Conservation (phyloP, 2,888 invertebrate genomes). For the Eudemis profundana region DNA sequence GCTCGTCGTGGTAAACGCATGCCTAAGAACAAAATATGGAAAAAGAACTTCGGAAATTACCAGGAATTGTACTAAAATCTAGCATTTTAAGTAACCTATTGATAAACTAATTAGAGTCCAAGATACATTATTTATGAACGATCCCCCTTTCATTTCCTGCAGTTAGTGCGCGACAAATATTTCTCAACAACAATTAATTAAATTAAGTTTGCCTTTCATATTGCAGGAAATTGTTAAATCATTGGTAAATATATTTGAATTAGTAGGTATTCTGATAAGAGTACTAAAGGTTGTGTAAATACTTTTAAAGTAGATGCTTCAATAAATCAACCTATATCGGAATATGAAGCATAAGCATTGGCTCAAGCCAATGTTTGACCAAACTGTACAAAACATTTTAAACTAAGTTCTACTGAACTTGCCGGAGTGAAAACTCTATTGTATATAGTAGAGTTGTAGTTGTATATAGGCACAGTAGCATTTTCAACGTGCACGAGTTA, state of each 20-base stretch:
- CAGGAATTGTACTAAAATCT: slow-evolving; percentile 6
- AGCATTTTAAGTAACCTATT: neutral
- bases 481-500: slow-evolving; percentile 32
- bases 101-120: neutral
- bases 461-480: slow-evolving; percentile 41
- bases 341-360: slow-evolving; percentile 12
- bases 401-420: slow-evolving; percentile 27
- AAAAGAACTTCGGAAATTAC: neutral
- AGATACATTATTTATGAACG: slow-evolving; percentile 5
- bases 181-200: no score
- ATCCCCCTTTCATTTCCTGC: neutral
- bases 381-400: slow-evolving; percentile 34
- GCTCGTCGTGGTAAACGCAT: no score
- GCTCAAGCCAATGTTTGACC: slow-evolving; percentile 26
- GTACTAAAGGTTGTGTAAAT: slow-evolving; percentile 31
- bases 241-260: slow-evolving; percentile 16
- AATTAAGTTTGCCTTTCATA: neutral
- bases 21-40: neutral
- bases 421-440: slow-evolving; percentile 17
- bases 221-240: neutral
- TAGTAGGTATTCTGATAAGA: slow-evolving; percentile 23
- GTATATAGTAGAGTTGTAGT: slow-evolving; percentile 27
- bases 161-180: neutral
- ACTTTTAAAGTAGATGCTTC: slow-evolving; percentile 21
- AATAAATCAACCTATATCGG: neutral